Evolutionary conservation across 1,140 invertebrate genomes (phyloP).

Genomic region (Melipona quadrifasciata): DNA sequence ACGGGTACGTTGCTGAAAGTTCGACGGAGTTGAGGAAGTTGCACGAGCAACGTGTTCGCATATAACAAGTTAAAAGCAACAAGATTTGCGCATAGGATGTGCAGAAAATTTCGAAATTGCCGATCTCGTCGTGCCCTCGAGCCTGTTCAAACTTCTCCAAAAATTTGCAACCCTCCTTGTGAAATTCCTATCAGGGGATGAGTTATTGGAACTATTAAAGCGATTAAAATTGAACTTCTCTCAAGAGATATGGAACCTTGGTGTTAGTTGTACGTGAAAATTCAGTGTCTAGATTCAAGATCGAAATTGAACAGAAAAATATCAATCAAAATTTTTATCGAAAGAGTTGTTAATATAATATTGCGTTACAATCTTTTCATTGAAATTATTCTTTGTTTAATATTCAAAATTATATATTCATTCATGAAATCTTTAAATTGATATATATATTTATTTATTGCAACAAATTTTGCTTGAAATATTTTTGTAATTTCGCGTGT

Average conservation of each 20-base stretch:
- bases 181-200: not conserved
- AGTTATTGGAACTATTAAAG: not conserved
- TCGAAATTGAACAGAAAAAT: too few species aligned
- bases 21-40: not conserved
- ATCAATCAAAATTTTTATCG: not conserved
- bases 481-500: not conserved
- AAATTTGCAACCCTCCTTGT: not conserved
- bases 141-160: not conserved
- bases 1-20: conserved; percentile 5
- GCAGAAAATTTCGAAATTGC: conserved; percentile 6
- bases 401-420: not conserved
- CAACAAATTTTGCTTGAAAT: not conserved
- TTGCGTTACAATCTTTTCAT: not conserved
- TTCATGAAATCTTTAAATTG: not conserved
- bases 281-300: not conserved
- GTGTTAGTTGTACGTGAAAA: not conserved
- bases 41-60: not conserved
- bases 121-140: not conserved
- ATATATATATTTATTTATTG: not conserved
- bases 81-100: not conserved
- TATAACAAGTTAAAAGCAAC: conserved; percentile 20
- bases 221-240: not conserved
- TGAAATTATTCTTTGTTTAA: not conserved
- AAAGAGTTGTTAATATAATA: not conserved
- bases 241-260: not conserved